These are phyloP conservation scores for Cheilosia vernalis DNA, from an alignment of 2,888 invertebrate genomes.

Conservation along the genomic window DNA sequence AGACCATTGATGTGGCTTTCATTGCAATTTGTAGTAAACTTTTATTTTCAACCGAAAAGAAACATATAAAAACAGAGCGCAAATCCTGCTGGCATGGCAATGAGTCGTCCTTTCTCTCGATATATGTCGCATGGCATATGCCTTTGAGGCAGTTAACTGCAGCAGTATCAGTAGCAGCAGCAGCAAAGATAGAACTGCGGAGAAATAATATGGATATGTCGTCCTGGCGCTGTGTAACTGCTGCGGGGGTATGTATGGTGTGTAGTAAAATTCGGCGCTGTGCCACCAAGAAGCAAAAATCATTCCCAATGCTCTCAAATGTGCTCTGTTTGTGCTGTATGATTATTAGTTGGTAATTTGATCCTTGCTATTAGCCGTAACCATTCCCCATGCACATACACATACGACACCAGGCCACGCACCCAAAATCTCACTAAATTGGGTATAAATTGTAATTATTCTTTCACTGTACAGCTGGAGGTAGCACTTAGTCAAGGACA, in stretches of 20 bases:
- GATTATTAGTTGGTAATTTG: constrained; percentile 56
- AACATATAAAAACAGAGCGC: constrained; percentile 50
- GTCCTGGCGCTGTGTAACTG: constrained; percentile 23
- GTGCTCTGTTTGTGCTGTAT: constrained; percentile 11
- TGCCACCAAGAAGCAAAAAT: constrained; percentile 21
- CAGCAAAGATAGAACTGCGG: constrained; percentile 8
- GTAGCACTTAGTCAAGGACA: constrained; percentile 31
- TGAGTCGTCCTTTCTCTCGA: constrained; percentile 38
- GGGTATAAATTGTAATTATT: constrained; percentile 68
- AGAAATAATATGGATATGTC: constrained; percentile 13
- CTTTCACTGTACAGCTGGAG: constrained; percentile 4
- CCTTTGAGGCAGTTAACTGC: constrained; percentile 70
- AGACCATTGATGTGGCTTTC: constrained; percentile 61
- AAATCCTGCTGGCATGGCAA: constrained; percentile 40
- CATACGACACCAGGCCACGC: background rate
- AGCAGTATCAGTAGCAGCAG: constrained; percentile 43
- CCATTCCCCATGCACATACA: background rate
- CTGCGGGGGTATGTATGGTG: constrained; percentile 3
- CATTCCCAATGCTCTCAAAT: constrained; percentile 19
- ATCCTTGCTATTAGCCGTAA: constrained; percentile 43
- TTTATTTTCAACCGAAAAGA: constrained; percentile 63
- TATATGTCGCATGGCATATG: constrained; percentile 63
- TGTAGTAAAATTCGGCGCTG: constrained; percentile 25
- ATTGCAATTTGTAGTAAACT: constrained; percentile 73
- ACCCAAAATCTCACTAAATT: constrained; percentile 46